Evolutionary conservation across 2,113 vertebrate species (phyloP), one percentile per base, ranked within the genome.

Genomic region (Vulpes ferrilata): DNA sequence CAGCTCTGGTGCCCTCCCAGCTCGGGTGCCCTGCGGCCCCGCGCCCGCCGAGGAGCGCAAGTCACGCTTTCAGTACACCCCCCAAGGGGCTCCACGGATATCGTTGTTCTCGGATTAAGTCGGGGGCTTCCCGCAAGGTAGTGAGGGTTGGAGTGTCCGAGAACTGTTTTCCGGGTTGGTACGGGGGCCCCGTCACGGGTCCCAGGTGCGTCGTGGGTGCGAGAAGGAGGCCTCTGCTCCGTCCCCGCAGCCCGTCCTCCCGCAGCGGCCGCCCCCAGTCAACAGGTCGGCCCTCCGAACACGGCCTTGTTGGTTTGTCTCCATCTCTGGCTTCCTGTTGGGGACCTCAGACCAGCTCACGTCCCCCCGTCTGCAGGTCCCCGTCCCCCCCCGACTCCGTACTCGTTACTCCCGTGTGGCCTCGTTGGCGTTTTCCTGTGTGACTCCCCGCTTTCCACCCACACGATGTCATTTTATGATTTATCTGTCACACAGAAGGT

Each of bases 381-480:
- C 16, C 3, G 30, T 4, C 20, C 59, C 12, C 5, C 35, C 35
- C 23, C 35, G 22, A 38, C 22, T 15, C 23, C 2, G 6, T 0
- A 0, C 30, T 30, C 27, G 7, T 23, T 6, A 25, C 4, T 20
- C 43, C 15, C 4, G 7, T 43, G 43, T 1, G 43, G 43, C 35
- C 71, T 9, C 3, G 1, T 1, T 11, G 1, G 4, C 32, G 7
- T 16, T 32, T 11, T 11, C 51, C 10, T 1, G 8, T 17, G 25
- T 43, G 57, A 30, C 22, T 8, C 13, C 20, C 16, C 23, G 3
- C 30, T 69, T 35, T 38, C 43, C 13, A 1, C 13, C 5, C 22
- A 30, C 1, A 1, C 3, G 0, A 35, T n/a, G 74, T 51, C 60
- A 0, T 1, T 43, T 32, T 11, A 12, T 16, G 2, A 0, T 15